Conservation (phyloP, 2,797 vertebrate genomes). For the Microcaecilia unicolor region DNA sequence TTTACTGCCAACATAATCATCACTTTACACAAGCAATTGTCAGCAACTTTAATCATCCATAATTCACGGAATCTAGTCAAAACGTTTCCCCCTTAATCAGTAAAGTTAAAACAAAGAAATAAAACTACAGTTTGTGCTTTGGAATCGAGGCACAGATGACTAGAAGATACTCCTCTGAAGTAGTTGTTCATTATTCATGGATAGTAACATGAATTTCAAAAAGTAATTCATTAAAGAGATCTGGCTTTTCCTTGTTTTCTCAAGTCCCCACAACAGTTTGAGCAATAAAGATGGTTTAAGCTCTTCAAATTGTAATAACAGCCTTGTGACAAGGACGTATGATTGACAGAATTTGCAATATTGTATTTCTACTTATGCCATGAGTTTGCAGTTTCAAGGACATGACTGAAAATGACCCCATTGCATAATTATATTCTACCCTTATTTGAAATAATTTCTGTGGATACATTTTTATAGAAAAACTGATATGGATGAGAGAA, state of each 20-base stretch:
- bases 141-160: conserved; percentile 20
- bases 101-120: conserved; percentile 7
- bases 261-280: conserved; percentile 37
- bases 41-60: conserved; percentile 8
- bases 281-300: conserved; percentile 43
- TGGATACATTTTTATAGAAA: conserved; percentile 26
- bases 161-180: conserved; percentile 31
- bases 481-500: conserved; percentile 27
- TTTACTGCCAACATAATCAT: background rate
- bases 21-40: background rate
- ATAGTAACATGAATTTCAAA: conserved; percentile 36
- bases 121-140: conserved; percentile 12
- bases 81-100: conserved; percentile 22
- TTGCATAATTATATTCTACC: conserved; percentile 22
- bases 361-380: conserved; percentile 44
- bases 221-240: conserved; percentile 43
- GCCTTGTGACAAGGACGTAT: conserved; percentile 36
- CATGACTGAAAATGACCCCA: conserved; percentile 39
- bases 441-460: conserved; percentile 42
- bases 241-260: conserved; percentile 32
- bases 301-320: conserved; percentile 38
- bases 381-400: conserved; percentile 55
- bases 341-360: conserved; percentile 45
- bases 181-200: conserved; percentile 33
- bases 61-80: conserved; percentile 7